These are phyloP conservation scores for Brevipalpus yothersi DNA, from an alignment of 1,140 invertebrate genomes.

Conservation along the genomic window DNA sequence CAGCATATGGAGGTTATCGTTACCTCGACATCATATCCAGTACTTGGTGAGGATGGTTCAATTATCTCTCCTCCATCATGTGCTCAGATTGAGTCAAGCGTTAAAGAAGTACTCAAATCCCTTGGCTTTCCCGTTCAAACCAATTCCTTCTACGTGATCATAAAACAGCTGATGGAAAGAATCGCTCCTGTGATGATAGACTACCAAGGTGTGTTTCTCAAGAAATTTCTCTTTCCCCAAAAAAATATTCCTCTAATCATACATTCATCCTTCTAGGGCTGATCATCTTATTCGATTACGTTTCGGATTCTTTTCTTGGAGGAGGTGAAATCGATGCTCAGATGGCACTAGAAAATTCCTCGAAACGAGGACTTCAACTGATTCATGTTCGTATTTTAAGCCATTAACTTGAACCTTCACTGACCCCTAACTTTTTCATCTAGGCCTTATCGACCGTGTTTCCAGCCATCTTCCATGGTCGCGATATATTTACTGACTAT, in stretches of 20 bases:
- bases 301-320: conserved; percentile 17
- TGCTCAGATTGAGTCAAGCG: conserved; percentile 8
- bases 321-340: conserved; percentile 13
- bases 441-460: conserved; percentile 64
- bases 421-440: conserved; percentile 11
- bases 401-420: neutral
- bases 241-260: neutral
- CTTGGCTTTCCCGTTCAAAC: conserved; percentile 76
- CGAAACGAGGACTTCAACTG: conserved; percentile 13
- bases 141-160: conserved; percentile 79
- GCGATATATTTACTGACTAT: conserved; percentile 45
- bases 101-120: conserved; percentile 60
- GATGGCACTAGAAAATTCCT: conserved; percentile 12
- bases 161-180: conserved; percentile 76
- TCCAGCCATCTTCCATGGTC: conserved; percentile 66
- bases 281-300: conserved; percentile 18
- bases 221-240: neutral
- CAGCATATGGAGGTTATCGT: conserved; percentile 12
- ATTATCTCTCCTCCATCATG: conserved; percentile 33
- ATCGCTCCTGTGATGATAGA: conserved; percentile 89
- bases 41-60: conserved; percentile 27
- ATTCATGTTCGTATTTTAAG: conserved; percentile 27
- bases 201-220: conserved; percentile 31
- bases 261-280: conserved; percentile 11
- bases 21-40: conserved; percentile 9